Conservation (phyloP, 1,140 invertebrate species). For the Sesamia nonagrioides region DNA sequence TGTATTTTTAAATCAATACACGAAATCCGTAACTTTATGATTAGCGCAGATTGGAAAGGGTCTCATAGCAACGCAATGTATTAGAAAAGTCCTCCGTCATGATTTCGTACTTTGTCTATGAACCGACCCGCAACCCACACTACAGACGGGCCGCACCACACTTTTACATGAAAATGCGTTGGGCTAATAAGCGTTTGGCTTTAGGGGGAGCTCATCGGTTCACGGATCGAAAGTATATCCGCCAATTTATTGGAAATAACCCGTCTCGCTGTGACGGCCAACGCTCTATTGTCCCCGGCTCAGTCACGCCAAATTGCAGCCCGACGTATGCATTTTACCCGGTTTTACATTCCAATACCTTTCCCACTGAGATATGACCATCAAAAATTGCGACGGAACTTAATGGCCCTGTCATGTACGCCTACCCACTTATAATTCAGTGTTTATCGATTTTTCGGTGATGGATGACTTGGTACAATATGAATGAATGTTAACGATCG, state of each 20-base stretch:
- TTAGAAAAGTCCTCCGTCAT: too few species aligned
- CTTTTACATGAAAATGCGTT: too few species aligned
- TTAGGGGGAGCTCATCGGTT: constrained; percentile 36
- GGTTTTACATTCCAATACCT: constrained; percentile 64
- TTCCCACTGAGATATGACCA: constrained; percentile 58
- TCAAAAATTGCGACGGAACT: constrained; percentile 56
- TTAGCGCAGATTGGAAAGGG: too few species aligned
- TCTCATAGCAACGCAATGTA: too few species aligned
- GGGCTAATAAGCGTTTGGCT: too few species aligned
- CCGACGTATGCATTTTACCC: constrained; percentile 62
- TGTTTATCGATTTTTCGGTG: constrained; percentile 29
- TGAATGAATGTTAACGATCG: constrained; percentile 31
- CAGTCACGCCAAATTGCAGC: constrained; percentile 67
- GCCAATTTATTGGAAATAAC: constrained; percentile 56
- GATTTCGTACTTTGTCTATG: too few species aligned
- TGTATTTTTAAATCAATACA: constrained; percentile 24
- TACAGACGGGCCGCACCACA: too few species aligned
- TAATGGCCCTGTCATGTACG: constrained; percentile 42
- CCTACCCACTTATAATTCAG: constrained; percentile 44
- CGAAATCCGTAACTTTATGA: constrained; percentile 8
- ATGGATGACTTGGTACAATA: constrained; percentile 35
- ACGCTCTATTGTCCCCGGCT: constrained; percentile 63
- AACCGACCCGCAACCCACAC: too few species aligned
- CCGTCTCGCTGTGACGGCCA: constrained; percentile 55
- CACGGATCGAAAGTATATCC: constrained; percentile 53